phyloP scores from a whole-genome alignment of 64 coral and sea anemone species.

The Actinia equina region DNA sequence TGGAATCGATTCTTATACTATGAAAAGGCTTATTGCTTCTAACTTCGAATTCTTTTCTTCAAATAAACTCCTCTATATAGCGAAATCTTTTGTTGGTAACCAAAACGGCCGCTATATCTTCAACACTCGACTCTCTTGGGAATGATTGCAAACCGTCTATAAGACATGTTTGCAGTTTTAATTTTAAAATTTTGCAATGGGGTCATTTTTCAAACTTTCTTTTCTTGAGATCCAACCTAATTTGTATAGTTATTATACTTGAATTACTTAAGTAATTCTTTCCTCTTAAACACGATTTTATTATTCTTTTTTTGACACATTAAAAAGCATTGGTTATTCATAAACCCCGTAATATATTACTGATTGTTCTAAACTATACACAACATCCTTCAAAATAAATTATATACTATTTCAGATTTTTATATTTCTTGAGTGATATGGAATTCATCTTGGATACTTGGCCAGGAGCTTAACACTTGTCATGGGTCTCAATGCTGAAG shows the following conservation, averaged over 20 bases:
- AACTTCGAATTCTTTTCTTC: neutral
- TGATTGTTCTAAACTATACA: neutral
- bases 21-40: too few species aligned
- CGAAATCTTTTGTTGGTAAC: too few species aligned
- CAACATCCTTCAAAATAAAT: neutral
- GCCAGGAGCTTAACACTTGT: conserved; percentile 57
- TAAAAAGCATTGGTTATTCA: neutral
- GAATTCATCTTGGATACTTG: conserved; percentile 27
- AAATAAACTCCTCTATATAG: too few species aligned
- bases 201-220: neutral
- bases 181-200: too few species aligned
- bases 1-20: too few species aligned
- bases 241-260: neutral
- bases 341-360: neutral
- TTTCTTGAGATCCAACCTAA: neutral
- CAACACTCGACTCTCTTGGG: too few species aligned
- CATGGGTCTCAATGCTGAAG: conserved; percentile 71
- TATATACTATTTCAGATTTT: neutral
- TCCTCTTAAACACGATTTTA: neutral
- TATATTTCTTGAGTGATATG: neutral
- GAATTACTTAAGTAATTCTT: neutral
- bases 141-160: too few species aligned
- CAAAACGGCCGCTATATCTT: too few species aligned
- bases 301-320: neutral
- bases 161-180: too few species aligned